Conservation (phyloP, 2,888 invertebrate species). For the Archips crataeganus region DNA sequence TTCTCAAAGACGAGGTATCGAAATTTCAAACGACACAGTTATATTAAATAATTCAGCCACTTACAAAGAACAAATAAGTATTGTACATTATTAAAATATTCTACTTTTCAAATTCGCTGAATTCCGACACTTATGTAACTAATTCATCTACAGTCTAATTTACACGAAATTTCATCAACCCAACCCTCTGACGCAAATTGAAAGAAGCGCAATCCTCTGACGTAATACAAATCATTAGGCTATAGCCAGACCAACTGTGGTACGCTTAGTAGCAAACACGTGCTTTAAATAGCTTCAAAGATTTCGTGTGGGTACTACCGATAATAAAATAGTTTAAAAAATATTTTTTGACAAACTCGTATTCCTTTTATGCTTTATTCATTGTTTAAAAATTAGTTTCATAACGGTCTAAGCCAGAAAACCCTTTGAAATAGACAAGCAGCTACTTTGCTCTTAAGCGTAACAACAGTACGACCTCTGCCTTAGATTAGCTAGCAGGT, state of each 20-base stretch:
- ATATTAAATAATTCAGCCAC: no score
- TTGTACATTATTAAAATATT: background rate
- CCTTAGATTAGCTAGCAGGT: constrained; percentile 17
- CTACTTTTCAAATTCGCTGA: background rate
- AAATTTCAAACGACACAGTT: no score
- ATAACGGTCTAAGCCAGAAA: no score
- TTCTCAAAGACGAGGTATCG: no score
- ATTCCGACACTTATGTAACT: background rate
- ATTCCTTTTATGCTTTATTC: no score
- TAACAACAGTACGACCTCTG: background rate
- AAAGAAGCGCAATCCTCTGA: constrained; percentile 47
- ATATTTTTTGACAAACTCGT: no score
- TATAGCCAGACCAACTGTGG: constrained; percentile 9
- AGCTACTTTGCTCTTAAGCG: background rate
- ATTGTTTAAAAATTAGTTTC: no score
- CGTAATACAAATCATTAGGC: constrained; percentile 44
- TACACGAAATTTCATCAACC: constrained; percentile 43
- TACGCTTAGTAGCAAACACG: background rate
- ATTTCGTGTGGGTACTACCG: no score
- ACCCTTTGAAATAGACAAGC: no score
- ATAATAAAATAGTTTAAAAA: no score
- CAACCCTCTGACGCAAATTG: constrained; percentile 51
- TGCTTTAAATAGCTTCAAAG: background rate
- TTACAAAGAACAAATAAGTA: background rate
- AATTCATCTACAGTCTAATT: constrained; percentile 40